These are phyloP conservation scores for Strigamia crassipes DNA, from an alignment of 2,888 invertebrate species.

Conservation along the genomic window DNA sequence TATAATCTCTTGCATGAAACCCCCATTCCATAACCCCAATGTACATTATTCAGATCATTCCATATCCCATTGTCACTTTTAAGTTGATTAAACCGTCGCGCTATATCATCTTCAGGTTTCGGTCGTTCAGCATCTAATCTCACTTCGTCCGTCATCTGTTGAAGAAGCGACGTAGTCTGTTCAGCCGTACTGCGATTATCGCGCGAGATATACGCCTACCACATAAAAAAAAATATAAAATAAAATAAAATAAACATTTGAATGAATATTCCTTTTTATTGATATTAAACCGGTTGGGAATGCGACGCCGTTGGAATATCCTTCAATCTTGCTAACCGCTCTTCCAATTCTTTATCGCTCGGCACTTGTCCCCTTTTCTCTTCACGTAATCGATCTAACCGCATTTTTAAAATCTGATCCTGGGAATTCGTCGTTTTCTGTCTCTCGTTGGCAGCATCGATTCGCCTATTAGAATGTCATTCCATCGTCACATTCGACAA, in stretches of 20 bases:
- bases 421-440: background rate
- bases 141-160: slow-evolving; percentile 51
- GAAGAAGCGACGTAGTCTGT: slow-evolving; percentile 12
- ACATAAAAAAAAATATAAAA: background rate
- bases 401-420: background rate
- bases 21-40: background rate
- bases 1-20: too few relatives aligned
- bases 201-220: background rate
- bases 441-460: background rate
- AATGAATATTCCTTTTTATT: background rate
- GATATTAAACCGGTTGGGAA: slow-evolving; percentile 48
- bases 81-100: slow-evolving; percentile 59
- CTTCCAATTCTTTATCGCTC: slow-evolving; percentile 29
- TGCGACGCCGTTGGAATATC: slow-evolving; percentile 65
- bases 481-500: background rate
- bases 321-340: slow-evolving; percentile 63
- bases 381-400: slow-evolving; percentile 12
- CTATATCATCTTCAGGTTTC: slow-evolving; percentile 54
- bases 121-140: slow-evolving; percentile 51
- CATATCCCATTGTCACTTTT: slow-evolving; percentile 64
- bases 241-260: background rate
- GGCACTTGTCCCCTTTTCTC: slow-evolving; percentile 12
- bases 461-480: background rate
- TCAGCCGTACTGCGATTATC: slow-evolving; percentile 43
- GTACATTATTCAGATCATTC: slow-evolving; percentile 44